Evolutionary conservation across 2,113 vertebrate species (phyloP).

Genomic region (Gorilla gorilla): DNA sequence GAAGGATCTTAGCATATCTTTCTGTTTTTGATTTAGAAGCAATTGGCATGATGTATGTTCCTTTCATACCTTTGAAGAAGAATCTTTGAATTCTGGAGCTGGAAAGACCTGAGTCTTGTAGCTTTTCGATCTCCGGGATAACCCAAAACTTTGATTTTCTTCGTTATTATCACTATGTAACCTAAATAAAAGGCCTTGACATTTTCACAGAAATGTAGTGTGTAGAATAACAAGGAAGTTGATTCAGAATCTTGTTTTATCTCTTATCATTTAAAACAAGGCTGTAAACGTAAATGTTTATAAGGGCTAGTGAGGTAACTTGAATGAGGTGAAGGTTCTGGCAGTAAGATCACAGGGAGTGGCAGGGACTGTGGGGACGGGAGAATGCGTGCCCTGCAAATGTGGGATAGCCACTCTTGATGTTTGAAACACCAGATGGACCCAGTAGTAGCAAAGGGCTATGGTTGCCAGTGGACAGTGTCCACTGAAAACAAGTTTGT

Average conservation of each 20-base stretch:
- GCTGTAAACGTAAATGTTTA: background rate
- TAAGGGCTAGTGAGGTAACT: background rate
- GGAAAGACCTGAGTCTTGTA: background rate
- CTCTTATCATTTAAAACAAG: background rate
- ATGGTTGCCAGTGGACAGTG: background rate
- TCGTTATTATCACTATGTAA: background rate
- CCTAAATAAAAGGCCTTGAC: background rate
- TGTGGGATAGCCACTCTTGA: background rate
- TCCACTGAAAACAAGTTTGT: background rate
- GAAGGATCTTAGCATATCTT: background rate
- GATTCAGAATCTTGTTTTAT: slow-evolving; percentile 7
- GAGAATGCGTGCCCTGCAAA: background rate
- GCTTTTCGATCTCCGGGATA: background rate
- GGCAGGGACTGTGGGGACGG: background rate
- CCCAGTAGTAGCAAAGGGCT: background rate
- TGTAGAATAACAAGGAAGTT: background rate
- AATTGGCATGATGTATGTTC: background rate
- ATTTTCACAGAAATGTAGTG: background rate
- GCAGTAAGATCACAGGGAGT: background rate
- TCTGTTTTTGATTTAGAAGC: background rate
- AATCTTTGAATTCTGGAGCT: background rate
- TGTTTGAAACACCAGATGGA: background rate
- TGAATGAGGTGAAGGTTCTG: background rate
- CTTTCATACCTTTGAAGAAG: background rate
- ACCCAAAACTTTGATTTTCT: slow-evolving; percentile 6